Evolutionary conservation across 2,888 invertebrate genomes (phyloP), one percentile per base, ranked within the genome.

Genomic region (Ormyrus labotus): DNA sequence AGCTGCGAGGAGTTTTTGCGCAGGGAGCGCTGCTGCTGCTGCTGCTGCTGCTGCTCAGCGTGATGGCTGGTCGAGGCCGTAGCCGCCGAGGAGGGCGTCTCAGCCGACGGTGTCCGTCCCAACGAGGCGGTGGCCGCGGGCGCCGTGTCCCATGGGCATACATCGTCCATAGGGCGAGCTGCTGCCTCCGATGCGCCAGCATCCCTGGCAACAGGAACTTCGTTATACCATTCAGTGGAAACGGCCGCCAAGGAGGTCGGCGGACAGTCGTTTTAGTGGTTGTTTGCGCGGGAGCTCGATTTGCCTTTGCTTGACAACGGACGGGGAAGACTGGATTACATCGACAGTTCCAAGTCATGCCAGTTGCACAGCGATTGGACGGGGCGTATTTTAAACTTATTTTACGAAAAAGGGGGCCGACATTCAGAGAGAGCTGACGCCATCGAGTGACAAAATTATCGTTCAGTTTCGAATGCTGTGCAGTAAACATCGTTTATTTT

Each of bases 1-100:
- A 95, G 91, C 85, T 93, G 93, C 11, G 93, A 91, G 5, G 95
- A 95, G 90, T 95, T 95, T 88, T 95, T 95, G 48, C 95, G 92
- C 19, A 93, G 91, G n/a, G 88, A 83, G 34, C 87, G 82, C 48
- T 73, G 83, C 80, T 34, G 53, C 55, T 13, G 58, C 61, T 53
- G 65, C 61, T 57, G 78, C 70, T 64, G 81, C 81, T 76, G 83
- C 53, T 68, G 73, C 75, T 34, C 34, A 4, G 34, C 34, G 0
- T 34, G 78, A 72, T 50, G 50, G 65, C 73, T 68, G 68, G 68
- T 34, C 60, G 67, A 78, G 78, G 53, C 13, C 45, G 47, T 9
- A 5, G 5, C 10, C 10, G 75, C 55, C 53, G n/a, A 55, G 51
- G 53, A 19, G 13, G n/a, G 85, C 2, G 87, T 72, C 71, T 88